Base-by-base conservation (phyloP, 2,888 invertebrate genomes). In the Dynastes tityus region DNA sequence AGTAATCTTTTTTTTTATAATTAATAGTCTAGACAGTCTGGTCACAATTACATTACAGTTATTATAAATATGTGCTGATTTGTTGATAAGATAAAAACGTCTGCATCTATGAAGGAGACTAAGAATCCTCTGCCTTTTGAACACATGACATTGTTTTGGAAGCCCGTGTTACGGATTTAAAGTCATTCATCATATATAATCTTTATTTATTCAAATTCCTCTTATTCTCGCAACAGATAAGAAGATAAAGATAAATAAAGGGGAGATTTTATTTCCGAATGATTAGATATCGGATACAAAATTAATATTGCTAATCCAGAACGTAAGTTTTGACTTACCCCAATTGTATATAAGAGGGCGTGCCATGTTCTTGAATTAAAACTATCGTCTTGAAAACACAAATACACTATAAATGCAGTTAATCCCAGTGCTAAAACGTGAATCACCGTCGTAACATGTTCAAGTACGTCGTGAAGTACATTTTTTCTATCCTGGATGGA, bases 341-440 rank as follows among this genome's bases (percentile, higher is more conserved):
- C 79, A 32, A 79, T 16, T n/a, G 76, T 71, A 51, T 71, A 79
- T 2, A 79, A 51, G n/a, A 79, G 63, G 2, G 70, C 76, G 27
- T 79, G 79, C 64, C 70, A 79, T 16, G 76, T 58, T 27, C 40
- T 37, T 53, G 76, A 76, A 49, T 37, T 55, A 29, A 73, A 78
- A 9, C 5, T 61, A 11, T 49, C 63, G 45, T 78, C 51, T 51
- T 53, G 40, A 22, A 63, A 45, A 6, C 78, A 73, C 29, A 78
- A 49, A n/a, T 55, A 75, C 32, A 78, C 32, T 40, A 78, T 27
- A 51, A 70, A 76, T n/a, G 63, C 45, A 6, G 71, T 58, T 22
- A 76, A 32, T 22, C 45, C 64, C 8, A 79, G n/a, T 27, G 77
- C n/a, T 45, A 77, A 53, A 5, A 77, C 76, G 22, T 79, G 76